These are phyloP conservation scores for Enhydra lutris DNA, from an alignment of 2,113 vertebrate genomes.

Conservation along the genomic window DNA sequence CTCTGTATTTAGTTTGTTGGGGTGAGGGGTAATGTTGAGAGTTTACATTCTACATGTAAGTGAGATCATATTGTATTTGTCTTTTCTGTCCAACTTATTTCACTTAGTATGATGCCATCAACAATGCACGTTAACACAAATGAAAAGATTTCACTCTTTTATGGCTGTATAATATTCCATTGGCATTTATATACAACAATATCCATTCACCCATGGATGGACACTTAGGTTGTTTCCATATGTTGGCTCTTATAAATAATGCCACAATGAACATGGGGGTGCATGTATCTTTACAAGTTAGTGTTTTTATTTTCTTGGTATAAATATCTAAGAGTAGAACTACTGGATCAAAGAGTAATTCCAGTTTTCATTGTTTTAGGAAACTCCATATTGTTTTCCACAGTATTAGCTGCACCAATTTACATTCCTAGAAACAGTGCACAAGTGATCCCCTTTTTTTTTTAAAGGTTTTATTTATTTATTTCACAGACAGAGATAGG, in stretches of 20 bases:
- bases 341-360: background rate
- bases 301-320: too few relatives aligned
- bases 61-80: background rate
- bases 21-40: accelerated
- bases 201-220: background rate
- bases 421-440: background rate
- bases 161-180: background rate
- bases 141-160: background rate
- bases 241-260: background rate
- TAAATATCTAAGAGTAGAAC: background rate
- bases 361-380: background rate
- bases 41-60: background rate
- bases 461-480: too few relatives aligned
- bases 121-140: background rate
- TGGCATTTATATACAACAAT: background rate
- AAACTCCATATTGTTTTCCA: background rate
- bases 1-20: background rate
- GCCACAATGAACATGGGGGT: too few relatives aligned
- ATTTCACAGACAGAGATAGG: too few relatives aligned
- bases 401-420: background rate
- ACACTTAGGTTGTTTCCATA: background rate
- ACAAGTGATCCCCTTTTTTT: too few relatives aligned
- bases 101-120: background rate
- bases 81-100: background rate
- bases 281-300: too few relatives aligned